These are phyloP conservation scores for Lithobates sylvaticus DNA, from an alignment of 2,797 vertebrate species.

Conservation along the genomic window DNA sequence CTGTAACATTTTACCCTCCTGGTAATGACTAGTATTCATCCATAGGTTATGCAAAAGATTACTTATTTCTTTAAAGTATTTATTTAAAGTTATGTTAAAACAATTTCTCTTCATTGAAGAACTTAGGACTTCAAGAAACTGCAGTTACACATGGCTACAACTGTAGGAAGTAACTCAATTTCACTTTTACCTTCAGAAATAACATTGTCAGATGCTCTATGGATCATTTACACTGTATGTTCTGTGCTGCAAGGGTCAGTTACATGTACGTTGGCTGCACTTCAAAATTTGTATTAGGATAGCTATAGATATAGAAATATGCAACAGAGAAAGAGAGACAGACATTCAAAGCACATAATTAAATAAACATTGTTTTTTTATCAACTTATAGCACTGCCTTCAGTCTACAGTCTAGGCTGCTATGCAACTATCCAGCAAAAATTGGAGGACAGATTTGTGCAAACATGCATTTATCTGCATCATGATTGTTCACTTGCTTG, in stretches of 20 bases:
- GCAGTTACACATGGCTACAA: conserved; percentile 1
- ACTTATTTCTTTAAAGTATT: neutral
- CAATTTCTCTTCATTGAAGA: neutral
- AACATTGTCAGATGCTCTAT: neutral
- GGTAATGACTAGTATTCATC: neutral
- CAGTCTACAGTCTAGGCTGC: neutral
- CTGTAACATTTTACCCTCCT: neutral
- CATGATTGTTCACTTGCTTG: no score
- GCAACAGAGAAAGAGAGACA: neutral
- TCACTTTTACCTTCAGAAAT: neutral
- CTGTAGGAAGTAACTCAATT: conserved; percentile 1
- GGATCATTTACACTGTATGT: conserved; percentile 7
- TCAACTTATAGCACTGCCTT: neutral
- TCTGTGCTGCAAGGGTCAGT: neutral
- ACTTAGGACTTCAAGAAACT: neutral
- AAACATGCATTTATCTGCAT: no score
- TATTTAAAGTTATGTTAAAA: neutral
- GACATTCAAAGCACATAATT: neutral
- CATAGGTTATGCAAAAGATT: neutral
- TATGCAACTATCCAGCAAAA: neutral
- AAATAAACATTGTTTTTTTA: neutral
- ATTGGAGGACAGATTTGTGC: no score
- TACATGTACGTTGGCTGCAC: neutral
- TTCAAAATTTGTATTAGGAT: neutral
- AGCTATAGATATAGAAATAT: neutral